Evolutionary conservation across 1,140 invertebrate genomes (phyloP).

Genomic region (Ctenoplectra terminalis): DNA sequence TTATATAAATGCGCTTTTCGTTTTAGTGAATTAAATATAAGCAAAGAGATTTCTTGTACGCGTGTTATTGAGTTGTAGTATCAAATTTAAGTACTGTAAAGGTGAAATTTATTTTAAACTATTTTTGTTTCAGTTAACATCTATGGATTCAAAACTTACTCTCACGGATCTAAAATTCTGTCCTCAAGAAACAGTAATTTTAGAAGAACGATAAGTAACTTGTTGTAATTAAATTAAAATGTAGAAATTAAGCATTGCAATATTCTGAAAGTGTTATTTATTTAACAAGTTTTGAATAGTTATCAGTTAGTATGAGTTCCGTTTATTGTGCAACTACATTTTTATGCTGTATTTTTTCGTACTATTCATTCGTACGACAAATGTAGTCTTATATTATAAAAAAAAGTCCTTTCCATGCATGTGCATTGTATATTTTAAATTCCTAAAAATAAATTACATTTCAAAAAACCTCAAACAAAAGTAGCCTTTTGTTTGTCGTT

Average conservation of each 20-base stretch:
- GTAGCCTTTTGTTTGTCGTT: conserved; percentile 55
- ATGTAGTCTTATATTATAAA: conserved; percentile 76
- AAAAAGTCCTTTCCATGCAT: conserved; percentile 64
- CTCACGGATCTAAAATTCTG: conserved; percentile 92
- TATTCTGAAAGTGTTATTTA: conserved; percentile 80
- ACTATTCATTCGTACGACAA: conserved; percentile 64
- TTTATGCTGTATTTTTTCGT: conserved; percentile 70
- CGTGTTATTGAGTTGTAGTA: not conserved
- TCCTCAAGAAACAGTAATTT: conserved; percentile 95
- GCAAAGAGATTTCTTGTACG: not conserved
- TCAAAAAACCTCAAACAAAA: conserved; percentile 57
- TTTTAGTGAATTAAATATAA: conserved; percentile 21
- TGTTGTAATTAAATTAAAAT: conserved; percentile 74
- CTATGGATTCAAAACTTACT: conserved; percentile 89
- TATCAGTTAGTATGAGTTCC: conserved; percentile 60
- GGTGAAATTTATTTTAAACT: not conserved
- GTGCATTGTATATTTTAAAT: conserved; percentile 71
- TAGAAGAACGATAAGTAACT: conserved; percentile 92
- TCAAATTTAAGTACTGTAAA: not conserved
- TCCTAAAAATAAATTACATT: conserved; percentile 68
- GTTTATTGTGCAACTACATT: conserved; percentile 72
- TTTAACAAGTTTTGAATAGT: conserved; percentile 76
- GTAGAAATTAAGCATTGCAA: conserved; percentile 78
- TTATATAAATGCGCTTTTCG: conserved; percentile 45
- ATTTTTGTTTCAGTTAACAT: conserved; percentile 88